A percentile compares a stretch with the other conserved stretches of the same genome.
Evolutionary conservation across 2,888 invertebrate genomes (phyloP).

Genomic region (Beris chalybata): DNA sequence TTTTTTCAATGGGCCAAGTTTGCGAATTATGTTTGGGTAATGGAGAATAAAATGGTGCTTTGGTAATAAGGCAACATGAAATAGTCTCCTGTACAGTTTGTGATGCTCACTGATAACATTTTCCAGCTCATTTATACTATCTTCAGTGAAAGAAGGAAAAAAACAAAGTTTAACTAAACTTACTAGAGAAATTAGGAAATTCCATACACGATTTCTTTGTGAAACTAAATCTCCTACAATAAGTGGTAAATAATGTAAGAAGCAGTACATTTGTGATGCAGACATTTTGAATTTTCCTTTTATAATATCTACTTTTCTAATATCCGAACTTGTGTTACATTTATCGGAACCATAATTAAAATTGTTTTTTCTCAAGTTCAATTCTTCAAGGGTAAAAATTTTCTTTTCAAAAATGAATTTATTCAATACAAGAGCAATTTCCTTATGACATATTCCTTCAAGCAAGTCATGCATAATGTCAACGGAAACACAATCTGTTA

Average conservation of each 20-base stretch:
- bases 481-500: constrained; percentile 31
- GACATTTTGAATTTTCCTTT: constrained; percentile 34
- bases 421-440: constrained; percentile 29
- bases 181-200: constrained; percentile 26
- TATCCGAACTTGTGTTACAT: constrained; percentile 5
- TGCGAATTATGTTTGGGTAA: constrained; percentile 34
- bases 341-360: constrained; percentile 33
- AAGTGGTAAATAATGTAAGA: constrained; percentile 33
- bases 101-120: constrained; percentile 32
- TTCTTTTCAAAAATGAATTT: constrained; percentile 34
- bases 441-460: constrained; percentile 36
- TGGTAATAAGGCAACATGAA: constrained; percentile 27
- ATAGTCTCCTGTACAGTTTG: constrained; percentile 29
- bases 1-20: constrained; percentile 35
- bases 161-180: constrained; percentile 28
- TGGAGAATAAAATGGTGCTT: constrained; percentile 38
- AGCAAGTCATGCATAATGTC: constrained; percentile 40
- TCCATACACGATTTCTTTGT: constrained; percentile 33
- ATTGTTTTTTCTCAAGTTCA: constrained; percentile 30
- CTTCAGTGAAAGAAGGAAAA: constrained; percentile 29
- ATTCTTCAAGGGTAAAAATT: constrained; percentile 26
- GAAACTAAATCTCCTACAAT: constrained; percentile 35
- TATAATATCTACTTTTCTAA: constrained; percentile 29
- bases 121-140: constrained; percentile 26
- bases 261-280: constrained; percentile 35